Conservation (phyloP, 2,113 vertebrate species). For the Xyrauchen texanus region DNA sequence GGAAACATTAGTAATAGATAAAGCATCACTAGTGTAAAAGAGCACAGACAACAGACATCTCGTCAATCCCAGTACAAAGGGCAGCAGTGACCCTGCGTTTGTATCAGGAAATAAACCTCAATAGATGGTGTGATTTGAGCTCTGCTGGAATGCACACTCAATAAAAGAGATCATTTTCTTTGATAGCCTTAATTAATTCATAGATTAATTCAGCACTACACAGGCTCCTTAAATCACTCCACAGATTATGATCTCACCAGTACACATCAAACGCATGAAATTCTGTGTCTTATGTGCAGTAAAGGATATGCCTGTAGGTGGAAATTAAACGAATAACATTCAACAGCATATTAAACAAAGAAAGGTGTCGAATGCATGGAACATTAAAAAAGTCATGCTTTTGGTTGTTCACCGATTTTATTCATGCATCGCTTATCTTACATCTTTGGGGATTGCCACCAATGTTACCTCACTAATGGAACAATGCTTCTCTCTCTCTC, state of each 20-base stretch:
- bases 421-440: constrained; percentile 20
- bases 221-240: constrained; percentile 41
- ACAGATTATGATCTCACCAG: constrained; percentile 41
- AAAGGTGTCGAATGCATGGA: not conserved
- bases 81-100: constrained; percentile 31
- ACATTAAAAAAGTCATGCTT: constrained; percentile 12
- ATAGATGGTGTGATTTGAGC: constrained; percentile 40
- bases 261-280: constrained; percentile 27
- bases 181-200: constrained; percentile 49
- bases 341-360: constrained; percentile 33
- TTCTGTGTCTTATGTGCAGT: constrained; percentile 2
- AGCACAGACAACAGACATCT: not conserved
- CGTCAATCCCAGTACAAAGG: not conserved
- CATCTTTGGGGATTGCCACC: constrained; percentile 17
- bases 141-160: not conserved
- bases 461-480: constrained; percentile 16
- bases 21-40: constrained; percentile 1
- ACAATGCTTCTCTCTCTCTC: constrained; percentile 10
- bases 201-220: constrained; percentile 37
- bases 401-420: not conserved
- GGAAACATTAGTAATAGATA: not conserved
- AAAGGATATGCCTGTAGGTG: constrained; percentile 34
- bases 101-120: constrained; percentile 34
- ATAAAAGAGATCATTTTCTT: constrained; percentile 33
- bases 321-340: constrained; percentile 33